Base-by-base conservation (phyloP, 2,888 invertebrate genomes). In the Hydrotaea cyrtoneurina region DNA sequence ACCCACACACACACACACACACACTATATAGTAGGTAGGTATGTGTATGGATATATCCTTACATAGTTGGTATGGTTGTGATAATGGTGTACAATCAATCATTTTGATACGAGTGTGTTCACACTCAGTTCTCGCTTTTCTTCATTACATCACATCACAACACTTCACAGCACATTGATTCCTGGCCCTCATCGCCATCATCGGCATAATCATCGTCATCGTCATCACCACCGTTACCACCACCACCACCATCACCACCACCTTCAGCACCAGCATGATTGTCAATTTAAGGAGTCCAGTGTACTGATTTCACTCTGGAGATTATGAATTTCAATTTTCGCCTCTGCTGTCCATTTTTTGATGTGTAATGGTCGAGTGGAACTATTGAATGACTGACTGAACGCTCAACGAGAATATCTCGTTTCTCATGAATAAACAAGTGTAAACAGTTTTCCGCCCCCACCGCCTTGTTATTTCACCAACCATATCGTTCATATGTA, bases 41-140 rank as follows among this genome's bases (percentile, higher is more conserved):
- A 23, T 43, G 50, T 15, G 13, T 71, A 71, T 53, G 50, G 31
- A 10, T 19, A 15, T 19, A 36, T 36, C 21, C 17, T n/a, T 36
- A 17, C 36, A 64, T 13, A 39, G 46, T 71, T 43, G 13, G 4
- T 55, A 26, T 39, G 36, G 21, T 36, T 17, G 59, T 69, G 17
- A 59, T 74, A 59, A 62, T 50, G 46, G 2, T 80, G 31, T 50
- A 62, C 75, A 50, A 80, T 80, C 80, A 75, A 80, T 80, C 80
- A 80, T 71, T 31, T 59, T 75, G 39, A 64, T 39, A 55, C 15
- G 43, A 66, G 15, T 46, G 15, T 23, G 19, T 46, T 36, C 53
- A 53, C 26, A 55, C 43, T 23, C 55, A 31, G 17, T 62, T 62
- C 31, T 7, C 36, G 26, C 15, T 66, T 50, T 50, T 66, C 66